A percentile compares a stretch with the other conserved stretches of the same genome.
Conservation (phyloP, 1,140 invertebrate species). For the Geopemphigus sp. region DNA sequence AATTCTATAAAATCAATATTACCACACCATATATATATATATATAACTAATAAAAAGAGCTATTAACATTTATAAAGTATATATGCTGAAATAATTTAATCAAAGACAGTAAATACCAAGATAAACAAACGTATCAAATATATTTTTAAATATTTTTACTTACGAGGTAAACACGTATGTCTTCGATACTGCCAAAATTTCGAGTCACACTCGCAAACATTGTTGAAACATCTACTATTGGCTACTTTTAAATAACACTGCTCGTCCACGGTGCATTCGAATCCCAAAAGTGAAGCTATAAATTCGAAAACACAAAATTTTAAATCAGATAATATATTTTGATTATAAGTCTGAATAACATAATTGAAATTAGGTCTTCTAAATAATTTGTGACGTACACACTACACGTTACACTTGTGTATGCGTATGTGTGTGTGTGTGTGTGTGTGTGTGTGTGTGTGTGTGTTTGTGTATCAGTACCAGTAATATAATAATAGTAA, state of each 20-base stretch:
- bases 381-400: not conserved
- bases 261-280: slow-evolving; percentile 68
- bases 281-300: slow-evolving; percentile 73
- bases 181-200: slow-evolving; percentile 79
- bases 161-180: slow-evolving; percentile 84
- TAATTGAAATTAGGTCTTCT: slow-evolving; percentile 30
- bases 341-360: not conserved
- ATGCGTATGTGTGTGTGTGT: not conserved
- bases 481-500: slow-evolving; percentile 19
- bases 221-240: slow-evolving; percentile 71
- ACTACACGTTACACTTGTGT: not conserved
- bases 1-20: too few species aligned
- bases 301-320: slow-evolving; percentile 52
- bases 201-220: slow-evolving; percentile 74
- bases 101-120: too few species aligned
- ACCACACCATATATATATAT: too few species aligned
- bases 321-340: not conserved
- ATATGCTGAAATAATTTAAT: too few species aligned
- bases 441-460: not conserved
- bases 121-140: not conserved
- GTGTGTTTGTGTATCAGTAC: not conserved
- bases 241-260: slow-evolving; percentile 77
- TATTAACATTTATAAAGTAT: too few species aligned
- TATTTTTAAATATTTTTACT: slow-evolving; percentile 58
- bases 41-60: too few species aligned